phyloP scores from a whole-genome alignment of 2,113 vertebrate genomes.

The Pomatorhinus ruficollis region DNA sequence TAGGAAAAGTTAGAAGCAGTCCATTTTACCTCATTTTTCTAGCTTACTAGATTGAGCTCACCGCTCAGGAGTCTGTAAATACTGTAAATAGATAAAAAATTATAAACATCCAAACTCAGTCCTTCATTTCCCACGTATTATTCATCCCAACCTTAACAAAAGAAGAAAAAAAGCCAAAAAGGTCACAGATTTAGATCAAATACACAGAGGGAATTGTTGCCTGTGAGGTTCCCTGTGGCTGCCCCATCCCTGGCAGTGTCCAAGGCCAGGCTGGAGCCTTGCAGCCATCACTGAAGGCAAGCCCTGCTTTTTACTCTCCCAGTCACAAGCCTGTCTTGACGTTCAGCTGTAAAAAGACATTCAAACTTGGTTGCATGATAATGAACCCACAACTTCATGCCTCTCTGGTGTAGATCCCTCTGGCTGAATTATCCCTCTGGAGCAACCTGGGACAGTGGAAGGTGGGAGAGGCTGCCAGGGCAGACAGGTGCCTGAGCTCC shows the following conservation, averaged over 20 bases:
- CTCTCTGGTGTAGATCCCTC: neutral
- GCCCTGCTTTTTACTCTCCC: neutral
- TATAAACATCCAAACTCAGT: too few relatives aligned
- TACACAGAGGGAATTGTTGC: fast-evolving
- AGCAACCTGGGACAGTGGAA: fast-evolving
- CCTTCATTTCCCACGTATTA: too few relatives aligned
- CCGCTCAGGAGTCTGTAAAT: too few relatives aligned
- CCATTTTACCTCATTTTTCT: too few relatives aligned
- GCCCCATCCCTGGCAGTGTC: neutral
- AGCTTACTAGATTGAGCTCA: too few relatives aligned
- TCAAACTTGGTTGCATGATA: neutral
- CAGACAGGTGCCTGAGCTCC: neutral
- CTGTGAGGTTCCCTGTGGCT: neutral
- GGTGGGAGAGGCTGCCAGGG: neutral
- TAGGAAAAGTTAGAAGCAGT: too few relatives aligned
- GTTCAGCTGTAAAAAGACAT: neutral
- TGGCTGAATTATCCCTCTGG: neutral
- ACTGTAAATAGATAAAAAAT: too few relatives aligned
- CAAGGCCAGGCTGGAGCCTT: neutral
- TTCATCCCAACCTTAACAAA: too few relatives aligned
- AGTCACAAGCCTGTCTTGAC: too few relatives aligned
- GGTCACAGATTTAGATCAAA: too few relatives aligned
- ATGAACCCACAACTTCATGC: too few relatives aligned
- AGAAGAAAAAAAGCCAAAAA: too few relatives aligned
- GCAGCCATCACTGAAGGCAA: neutral